phyloP scores from a whole-genome alignment of 2,113 vertebrate species.

The Felis chaus region DNA sequence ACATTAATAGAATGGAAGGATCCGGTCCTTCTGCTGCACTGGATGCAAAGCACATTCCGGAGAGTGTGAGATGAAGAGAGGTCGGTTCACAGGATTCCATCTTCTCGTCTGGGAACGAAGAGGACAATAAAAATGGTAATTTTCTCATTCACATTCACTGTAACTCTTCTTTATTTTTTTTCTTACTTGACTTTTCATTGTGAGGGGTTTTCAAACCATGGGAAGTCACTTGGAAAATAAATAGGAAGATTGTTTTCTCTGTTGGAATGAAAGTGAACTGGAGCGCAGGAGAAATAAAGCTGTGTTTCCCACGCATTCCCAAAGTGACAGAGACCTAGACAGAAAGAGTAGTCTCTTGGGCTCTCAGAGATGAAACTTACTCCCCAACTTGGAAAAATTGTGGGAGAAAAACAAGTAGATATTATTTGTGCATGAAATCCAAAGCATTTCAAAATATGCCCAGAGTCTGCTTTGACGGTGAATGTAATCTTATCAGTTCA shows the following conservation, averaged over 20 bases:
- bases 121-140: not conserved
- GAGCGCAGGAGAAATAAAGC: not conserved
- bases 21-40: fast-evolving
- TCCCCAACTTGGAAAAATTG: not conserved
- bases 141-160: not conserved
- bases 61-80: not conserved
- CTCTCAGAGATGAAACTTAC: not conserved
- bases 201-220: not conserved
- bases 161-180: not conserved
- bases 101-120: not conserved
- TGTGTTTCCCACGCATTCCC: not conserved
- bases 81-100: not conserved
- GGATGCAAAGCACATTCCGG: not conserved
- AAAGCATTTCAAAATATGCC: not conserved
- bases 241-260: not conserved
- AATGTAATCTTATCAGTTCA: not conserved
- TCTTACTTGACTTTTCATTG: not conserved
- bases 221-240: conserved; percentile 49
- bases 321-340: not conserved
- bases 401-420: not conserved
- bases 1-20: not conserved
- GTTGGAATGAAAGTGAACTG: conserved; percentile 1
- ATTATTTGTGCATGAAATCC: conserved; percentile 17
- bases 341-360: not conserved
- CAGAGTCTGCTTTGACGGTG: not conserved